Conservation (phyloP, 2,113 vertebrate genomes). For the Herpailurus yagouaroundi region DNA sequence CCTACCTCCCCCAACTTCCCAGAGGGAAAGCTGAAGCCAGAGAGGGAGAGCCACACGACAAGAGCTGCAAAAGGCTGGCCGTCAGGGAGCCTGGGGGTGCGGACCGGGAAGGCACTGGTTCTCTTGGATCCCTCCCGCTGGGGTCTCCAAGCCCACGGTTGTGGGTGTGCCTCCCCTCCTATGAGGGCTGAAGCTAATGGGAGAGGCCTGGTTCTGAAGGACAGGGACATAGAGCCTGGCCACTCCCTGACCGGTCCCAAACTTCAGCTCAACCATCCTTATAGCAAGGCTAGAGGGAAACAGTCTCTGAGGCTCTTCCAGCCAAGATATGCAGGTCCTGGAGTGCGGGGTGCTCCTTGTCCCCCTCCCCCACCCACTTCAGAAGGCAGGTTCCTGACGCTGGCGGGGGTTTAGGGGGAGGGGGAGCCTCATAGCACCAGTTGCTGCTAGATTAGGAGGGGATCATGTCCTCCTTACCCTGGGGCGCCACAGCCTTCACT, state of each 20-base stretch:
- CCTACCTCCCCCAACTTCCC: constrained; percentile 38
- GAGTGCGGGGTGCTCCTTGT: neutral
- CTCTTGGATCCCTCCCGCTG: neutral
- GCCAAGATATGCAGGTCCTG: neutral
- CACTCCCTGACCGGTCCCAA: neutral
- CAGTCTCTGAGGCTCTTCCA: neutral
- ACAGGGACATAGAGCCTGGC: neutral
- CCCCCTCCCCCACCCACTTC: neutral
- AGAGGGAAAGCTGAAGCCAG: neutral
- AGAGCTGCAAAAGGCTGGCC: neutral
- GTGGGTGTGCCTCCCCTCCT: neutral
- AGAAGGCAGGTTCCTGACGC: constrained; percentile 9
- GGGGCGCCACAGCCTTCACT: neutral
- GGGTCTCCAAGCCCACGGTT: neutral
- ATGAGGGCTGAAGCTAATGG: neutral
- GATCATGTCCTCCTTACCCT: constrained; percentile 43
- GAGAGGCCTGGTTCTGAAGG: neutral
- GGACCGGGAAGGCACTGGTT: neutral
- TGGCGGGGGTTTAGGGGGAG: neutral
- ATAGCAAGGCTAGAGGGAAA: neutral
- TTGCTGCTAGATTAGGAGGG: constrained; percentile 53
- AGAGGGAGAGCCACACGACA: neutral
- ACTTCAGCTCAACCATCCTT: neutral
- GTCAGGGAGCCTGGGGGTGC: neutral
- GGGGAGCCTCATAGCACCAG: constrained; percentile 12